Conservation (phyloP, 2,113 vertebrate genomes). For the Cisticola juncidis region DNA sequence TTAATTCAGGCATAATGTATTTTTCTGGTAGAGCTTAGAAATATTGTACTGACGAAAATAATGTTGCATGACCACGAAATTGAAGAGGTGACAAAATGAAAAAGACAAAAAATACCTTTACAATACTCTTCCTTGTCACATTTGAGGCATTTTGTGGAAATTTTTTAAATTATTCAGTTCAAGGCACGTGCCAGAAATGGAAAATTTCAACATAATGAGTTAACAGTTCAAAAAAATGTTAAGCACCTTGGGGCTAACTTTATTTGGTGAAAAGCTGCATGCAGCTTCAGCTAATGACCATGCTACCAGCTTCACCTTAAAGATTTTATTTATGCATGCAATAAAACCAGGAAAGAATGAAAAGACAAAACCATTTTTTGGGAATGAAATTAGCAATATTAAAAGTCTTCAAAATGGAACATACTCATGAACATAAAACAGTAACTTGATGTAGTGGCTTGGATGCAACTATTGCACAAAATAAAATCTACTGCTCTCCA, state of each 20-base stretch:
- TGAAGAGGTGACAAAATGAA: background rate
- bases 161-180: background rate
- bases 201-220: background rate
- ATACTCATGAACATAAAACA: background rate
- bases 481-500: background rate
- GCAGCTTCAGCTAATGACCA: background rate
- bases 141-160: background rate
- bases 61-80: background rate
- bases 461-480: background rate
- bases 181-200: background rate
- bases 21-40: background rate
- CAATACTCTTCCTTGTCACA: background rate
- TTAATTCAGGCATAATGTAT: background rate
- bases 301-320: background rate
- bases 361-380: background rate
- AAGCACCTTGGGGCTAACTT: background rate
- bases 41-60: background rate
- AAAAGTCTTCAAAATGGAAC: background rate
- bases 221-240: background rate
- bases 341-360: background rate
- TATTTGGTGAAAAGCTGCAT: background rate
- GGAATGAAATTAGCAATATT: background rate
- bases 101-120: background rate
- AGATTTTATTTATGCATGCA: background rate
- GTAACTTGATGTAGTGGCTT: background rate